Evolutionary conservation across 2,797 vertebrate genomes (phyloP).

Genomic region (Sarcophilus harrisii): DNA sequence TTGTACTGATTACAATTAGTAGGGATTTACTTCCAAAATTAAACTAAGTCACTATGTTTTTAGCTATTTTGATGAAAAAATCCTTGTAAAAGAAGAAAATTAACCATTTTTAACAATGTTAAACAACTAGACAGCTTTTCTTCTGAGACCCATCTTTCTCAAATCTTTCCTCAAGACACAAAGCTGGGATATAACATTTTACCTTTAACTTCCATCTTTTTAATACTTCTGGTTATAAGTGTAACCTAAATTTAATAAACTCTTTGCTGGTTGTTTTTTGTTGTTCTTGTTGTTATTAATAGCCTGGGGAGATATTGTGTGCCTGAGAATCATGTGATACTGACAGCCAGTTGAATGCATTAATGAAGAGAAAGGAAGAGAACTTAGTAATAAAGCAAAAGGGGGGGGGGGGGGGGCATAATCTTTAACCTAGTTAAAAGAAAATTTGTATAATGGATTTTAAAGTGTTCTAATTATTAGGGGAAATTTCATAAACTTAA

Average conservation of each 20-base stretch:
- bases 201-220: slow-evolving; percentile 14
- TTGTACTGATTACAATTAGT: not conserved
- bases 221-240: slow-evolving; percentile 46
- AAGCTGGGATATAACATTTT: slow-evolving; percentile 23
- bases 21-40: slow-evolving; percentile 11
- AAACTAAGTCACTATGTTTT: slow-evolving; percentile 65
- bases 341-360: not conserved
- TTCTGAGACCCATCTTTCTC: slow-evolving; percentile 21
- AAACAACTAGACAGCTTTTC: slow-evolving; percentile 31
- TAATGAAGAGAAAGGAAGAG: not conserved
- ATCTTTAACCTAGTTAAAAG: not conserved
- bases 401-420: not conserved
- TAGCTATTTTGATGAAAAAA: slow-evolving; percentile 57
- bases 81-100: slow-evolving; percentile 11
- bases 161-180: slow-evolving; percentile 48
- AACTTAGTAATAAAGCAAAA: not conserved
- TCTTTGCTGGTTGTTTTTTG: slow-evolving; percentile 34
- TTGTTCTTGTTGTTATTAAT: slow-evolving; percentile 26
- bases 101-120: slow-evolving; percentile 18
- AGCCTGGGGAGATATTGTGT: slow-evolving; percentile 1
- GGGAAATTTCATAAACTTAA: not conserved
- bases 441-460: not conserved
- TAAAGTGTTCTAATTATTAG: not conserved
- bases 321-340: not conserved
- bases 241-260: slow-evolving; percentile 50